Evolutionary conservation across 37 sponge, comb jelly and placozoan genomes (phyloP), one percentile per base, ranked within the genome.

Genomic region (Spongia lamella): DNA sequence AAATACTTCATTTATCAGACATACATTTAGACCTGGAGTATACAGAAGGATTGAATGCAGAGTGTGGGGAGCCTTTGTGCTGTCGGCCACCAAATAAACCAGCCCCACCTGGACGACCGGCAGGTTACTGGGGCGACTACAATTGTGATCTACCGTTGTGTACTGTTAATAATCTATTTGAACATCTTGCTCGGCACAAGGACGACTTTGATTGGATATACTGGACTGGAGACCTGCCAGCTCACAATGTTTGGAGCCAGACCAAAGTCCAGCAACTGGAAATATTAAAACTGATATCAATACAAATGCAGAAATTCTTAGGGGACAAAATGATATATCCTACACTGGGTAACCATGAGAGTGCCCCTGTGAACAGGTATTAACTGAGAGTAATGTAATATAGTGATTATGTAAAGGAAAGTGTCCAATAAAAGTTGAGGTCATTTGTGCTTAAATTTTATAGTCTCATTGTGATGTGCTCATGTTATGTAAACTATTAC

Each of bases 221-320:
- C 56, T 75, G 88, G 79, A 97, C 98, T 53, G 98, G 98, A 2
- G 98, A 97, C 67, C 78, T 97, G n/a, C 98, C 98, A n/a, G 80
- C 98, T 4, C 98, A 97, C 66, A 83, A 97, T 36, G 90, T 94
- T 20, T 97, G 98, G 98, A 93, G 93, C 80, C 98, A 97, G 77
- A 62, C 90, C 26, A 68, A 90, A 17, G 77, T 69, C 0, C 87
- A 88, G 39, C 95, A 83, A 68, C 43, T 90, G 9, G 64, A 78
- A 32, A 56, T 87, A n/a, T 51, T 94, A 35, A 69, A 80, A 11
- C 57, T 62, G 19, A 66, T 87, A 19, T 71, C 73, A 1, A 56
- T 70, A 1, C 64, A 91, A 1, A 74, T 97, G 53, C 78, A 66
- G 60, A 66, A 79, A 63, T 89, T 86, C 58, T 53, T 97, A 7